phyloP scores from a whole-genome alignment of 2,797 vertebrate species.

The Mormyrus hasselquistii region DNA sequence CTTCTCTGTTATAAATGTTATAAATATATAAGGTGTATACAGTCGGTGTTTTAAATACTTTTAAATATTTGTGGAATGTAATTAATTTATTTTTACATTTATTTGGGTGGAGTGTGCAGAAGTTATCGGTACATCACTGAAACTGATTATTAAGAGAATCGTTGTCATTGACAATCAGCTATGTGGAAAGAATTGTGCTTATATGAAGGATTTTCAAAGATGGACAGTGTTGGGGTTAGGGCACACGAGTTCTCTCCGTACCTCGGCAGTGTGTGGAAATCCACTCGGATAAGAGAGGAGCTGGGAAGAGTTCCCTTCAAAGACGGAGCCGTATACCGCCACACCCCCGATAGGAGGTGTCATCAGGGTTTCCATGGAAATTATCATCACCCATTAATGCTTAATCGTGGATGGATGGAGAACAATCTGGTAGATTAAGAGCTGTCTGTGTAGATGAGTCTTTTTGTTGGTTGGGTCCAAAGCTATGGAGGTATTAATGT shows the following conservation, averaged over 20 bases:
- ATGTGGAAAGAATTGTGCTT: not conserved
- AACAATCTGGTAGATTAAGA: not conserved
- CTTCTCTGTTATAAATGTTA: not conserved
- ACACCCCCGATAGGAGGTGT: not conserved
- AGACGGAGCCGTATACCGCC: not conserved
- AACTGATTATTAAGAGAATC: not conserved
- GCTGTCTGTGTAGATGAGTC: not conserved
- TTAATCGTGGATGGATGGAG: not conserved
- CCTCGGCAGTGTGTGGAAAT: not conserved
- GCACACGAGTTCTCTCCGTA: not conserved
- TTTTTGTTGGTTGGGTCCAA: not conserved
- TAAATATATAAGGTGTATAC: not conserved
- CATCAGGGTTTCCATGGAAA: not conserved
- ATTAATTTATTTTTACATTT: not conserved
- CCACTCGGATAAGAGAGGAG: not conserved
- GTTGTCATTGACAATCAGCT: not conserved
- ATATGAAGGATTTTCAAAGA: not conserved
- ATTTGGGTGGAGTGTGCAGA: not conserved
- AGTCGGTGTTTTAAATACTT: not conserved
- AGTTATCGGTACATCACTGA: not conserved
- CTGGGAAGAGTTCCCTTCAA: not conserved
- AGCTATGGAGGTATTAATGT: not conserved
- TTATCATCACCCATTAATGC: not conserved
- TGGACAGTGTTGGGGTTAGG: not conserved
- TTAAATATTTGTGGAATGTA: not conserved